Base-by-base conservation (phyloP, 2,797 vertebrate genomes). In the Phataginus tetradactyla region DNA sequence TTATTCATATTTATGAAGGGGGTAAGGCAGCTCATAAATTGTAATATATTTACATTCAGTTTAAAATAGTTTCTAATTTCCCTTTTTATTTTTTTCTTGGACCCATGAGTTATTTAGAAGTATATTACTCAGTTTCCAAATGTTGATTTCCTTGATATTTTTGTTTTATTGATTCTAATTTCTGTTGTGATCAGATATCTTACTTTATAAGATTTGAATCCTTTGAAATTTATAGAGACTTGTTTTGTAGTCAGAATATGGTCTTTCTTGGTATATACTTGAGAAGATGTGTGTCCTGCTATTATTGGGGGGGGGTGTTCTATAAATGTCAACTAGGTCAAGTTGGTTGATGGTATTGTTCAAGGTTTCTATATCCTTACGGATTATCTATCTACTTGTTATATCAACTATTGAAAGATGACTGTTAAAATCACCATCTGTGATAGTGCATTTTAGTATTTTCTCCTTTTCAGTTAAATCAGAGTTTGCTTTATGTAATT, bases 401-500 rank as follows among this genome's bases (percentile, higher is more conserved):
- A 71, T 42, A 55, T 77, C 25, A 77, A 0, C 45, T 96, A 79
- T 34, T 95, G 27, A 94, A 91, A 75, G 49, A 34, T 23, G 4
- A 71, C 1, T 66, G 6, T 55, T 91, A 81, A 71, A 89, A 81
- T 89, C 20, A 89, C 66, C 32, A 15, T 91, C 55, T 71, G 7
- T 64, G 27, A n/a, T 63, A 78, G 17, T 83, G 7, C 23, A 49
- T 91, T 85, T 96, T 77, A 74, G 18, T 71, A 14, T 96, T 71
- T 45, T 74, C 45, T 91, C 34, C 37, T 51, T 96, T 86, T 75
- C 12, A 77, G 15, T 77, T 71, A 15, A 59, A 4, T 83, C 49
- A 45, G n/a, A 25, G 91, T 97, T 92, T 85, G 45, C 25, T 45
- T 83, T 71, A 51, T 86, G 18, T 89, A 59, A 80, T 94, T 94